phyloP scores from a whole-genome alignment of 1,140 invertebrate genomes.

The Leguminivora glycinivorella region DNA sequence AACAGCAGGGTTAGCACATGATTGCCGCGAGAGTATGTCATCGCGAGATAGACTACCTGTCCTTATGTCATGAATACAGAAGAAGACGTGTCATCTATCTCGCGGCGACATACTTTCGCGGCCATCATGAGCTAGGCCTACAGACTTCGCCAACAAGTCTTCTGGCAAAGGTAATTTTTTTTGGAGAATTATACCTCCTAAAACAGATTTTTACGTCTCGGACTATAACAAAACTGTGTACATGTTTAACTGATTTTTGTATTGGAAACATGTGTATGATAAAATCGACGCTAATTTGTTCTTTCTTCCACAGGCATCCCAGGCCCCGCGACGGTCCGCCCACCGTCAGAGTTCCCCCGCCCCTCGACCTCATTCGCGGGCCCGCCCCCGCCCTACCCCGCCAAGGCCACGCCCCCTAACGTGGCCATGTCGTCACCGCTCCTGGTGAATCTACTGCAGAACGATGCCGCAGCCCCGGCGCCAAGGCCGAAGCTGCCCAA shows the following conservation, averaged over 20 bases:
- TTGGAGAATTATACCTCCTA: background rate
- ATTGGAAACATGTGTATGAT: background rate
- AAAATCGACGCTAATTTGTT: background rate
- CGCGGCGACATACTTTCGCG: too few species aligned
- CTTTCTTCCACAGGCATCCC: conserved; percentile 35
- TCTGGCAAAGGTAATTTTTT: too few species aligned
- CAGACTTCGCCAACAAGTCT: too few species aligned
- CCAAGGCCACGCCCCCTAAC: conserved; percentile 50
- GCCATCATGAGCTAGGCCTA: too few species aligned
- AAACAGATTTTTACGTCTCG: background rate
- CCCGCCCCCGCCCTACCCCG: conserved; percentile 43
- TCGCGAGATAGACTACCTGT: too few species aligned
- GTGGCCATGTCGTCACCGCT: conserved; percentile 92
- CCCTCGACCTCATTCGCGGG: conserved; percentile 63
- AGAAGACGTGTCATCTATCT: too few species aligned
- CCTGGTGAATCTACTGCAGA: conserved; percentile 94
- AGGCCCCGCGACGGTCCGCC: conserved; percentile 41
- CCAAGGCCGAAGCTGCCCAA: conserved; percentile 71
- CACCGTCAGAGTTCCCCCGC: conserved; percentile 55
- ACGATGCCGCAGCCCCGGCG: conserved; percentile 83
- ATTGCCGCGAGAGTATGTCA: too few species aligned
- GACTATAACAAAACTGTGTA: background rate
- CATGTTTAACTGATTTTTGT: background rate
- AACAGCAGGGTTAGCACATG: too few species aligned
- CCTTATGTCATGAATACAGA: too few species aligned